phyloP scores from a whole-genome alignment of 2,797 vertebrate species.

The Rhabdomys pumilio region DNA sequence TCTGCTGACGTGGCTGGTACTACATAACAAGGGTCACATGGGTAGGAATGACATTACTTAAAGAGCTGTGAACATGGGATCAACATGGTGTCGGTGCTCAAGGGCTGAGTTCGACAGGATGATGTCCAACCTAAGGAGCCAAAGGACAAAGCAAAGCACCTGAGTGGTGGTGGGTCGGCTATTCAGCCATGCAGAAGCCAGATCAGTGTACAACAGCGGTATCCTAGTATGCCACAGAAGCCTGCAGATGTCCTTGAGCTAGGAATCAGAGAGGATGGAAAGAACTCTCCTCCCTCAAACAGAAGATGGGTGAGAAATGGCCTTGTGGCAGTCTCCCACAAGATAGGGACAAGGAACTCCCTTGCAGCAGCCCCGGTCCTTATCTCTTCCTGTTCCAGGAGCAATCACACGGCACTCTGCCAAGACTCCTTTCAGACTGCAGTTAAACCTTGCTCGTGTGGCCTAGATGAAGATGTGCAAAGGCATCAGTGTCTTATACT shows the following conservation, averaged over 20 bases:
- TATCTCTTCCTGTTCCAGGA: conserved; percentile 64
- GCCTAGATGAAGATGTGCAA: conserved; percentile 44
- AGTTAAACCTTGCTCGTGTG: conserved; percentile 61
- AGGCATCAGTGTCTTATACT: conserved; percentile 1
- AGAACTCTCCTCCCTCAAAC: conserved; percentile 2
- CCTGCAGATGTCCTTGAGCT: neutral
- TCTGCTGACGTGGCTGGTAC: conserved; percentile 6
- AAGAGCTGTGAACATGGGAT: conserved; percentile 11
- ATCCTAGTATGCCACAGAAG: neutral
- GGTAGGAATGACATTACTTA: conserved; percentile 6
- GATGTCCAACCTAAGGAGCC: neutral
- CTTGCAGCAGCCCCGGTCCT: conserved; percentile 28
- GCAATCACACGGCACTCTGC: conserved; percentile 66
- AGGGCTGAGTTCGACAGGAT: neutral
- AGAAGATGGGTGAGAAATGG: conserved; percentile 58
- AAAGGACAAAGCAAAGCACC: conserved; percentile 21
- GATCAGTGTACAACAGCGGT: neutral
- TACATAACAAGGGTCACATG: neutral
- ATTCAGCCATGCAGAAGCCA: conserved; percentile 7
- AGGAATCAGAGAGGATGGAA: neutral
- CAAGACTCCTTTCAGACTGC: conserved; percentile 43
- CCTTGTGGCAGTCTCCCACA: conserved; percentile 60
- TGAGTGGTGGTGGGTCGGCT: neutral
- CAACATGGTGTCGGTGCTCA: neutral
- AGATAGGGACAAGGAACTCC: conserved; percentile 51